phyloP scores from a whole-genome alignment of 1,140 invertebrate species.

The Lepidurus packardi region DNA sequence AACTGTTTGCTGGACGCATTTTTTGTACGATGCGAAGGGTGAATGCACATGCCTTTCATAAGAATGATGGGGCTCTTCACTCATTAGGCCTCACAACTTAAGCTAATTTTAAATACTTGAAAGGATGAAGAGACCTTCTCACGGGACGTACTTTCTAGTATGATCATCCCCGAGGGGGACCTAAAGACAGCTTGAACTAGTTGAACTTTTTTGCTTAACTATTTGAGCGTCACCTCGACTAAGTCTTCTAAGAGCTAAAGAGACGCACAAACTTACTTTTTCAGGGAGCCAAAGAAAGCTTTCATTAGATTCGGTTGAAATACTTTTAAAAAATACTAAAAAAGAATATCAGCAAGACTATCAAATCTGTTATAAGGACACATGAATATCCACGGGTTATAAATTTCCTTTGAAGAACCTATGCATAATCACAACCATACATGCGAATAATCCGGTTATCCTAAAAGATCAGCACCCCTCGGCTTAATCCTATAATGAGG shows the following conservation, averaged over 20 bases:
- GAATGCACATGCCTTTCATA: neutral
- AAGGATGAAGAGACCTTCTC: neutral
- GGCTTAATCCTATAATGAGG: neutral
- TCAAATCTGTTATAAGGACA: neutral
- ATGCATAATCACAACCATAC: conserved; percentile 12
- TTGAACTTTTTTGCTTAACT: too few species aligned
- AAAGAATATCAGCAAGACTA: neutral
- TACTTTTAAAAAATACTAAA: neutral
- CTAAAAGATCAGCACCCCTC: neutral
- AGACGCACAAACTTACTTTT: neutral
- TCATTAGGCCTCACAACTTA: conserved; percentile 9
- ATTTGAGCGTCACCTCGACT: too few species aligned
- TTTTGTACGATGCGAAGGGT: neutral
- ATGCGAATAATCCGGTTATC: conserved; percentile 21
- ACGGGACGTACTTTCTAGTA: neutral
- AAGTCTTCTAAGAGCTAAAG: too few species aligned
- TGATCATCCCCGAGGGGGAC: neutral
- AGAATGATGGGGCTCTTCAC: neutral
- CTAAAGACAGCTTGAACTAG: too few species aligned
- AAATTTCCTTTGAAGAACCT: neutral
- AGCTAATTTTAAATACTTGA: neutral
- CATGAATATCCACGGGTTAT: neutral
- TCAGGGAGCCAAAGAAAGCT: neutral
- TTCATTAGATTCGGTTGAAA: too few species aligned
- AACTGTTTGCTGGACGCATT: neutral